Base-by-base conservation (phyloP, 2,113 vertebrate species). In the Trogon melanurus region DNA sequence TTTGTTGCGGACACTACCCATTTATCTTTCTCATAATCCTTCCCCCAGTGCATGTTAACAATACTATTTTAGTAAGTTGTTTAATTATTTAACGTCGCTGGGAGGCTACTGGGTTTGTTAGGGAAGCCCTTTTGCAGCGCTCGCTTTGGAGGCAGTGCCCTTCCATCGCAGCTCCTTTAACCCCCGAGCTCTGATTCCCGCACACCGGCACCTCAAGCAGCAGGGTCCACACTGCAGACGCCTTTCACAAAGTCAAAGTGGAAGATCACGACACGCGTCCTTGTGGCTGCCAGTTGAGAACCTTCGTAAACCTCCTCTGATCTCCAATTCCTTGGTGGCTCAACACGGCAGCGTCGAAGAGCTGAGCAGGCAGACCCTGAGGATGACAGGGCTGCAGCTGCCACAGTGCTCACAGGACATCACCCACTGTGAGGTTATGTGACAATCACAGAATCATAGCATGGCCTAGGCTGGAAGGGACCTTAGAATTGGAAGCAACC, bases 1-100 rank as follows among this genome's bases (percentile, higher is more conserved):
- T 87, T 93, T 94, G 47, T 56, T 79, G 91, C n/a, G 92, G 91
- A 91, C 87, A 56, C 34, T 78, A 61, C 79, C 91, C 81, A 72
- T 93, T 96, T 69, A 81, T 91, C 93, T 91, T 30, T 32, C 78
- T 91, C 74, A 74, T 34, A 70, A 85, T 7, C 88, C 41, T 86
- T 73, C 57, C 80, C 85, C 58, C 69, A 64, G 67, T 5, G 89
- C 87, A 61, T 47, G 48, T 73, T 74, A 71, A 71, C 50, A 36
- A 25, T 22, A 74, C 56, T 70, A 56, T 85, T 84, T 50, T 50
- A 93, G 70, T 12, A 75, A 71, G 27, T 25, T 54, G 16, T 56
- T 93, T 54, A 38, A 86, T 87, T 89, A 79, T 32, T 62, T 11
- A 81, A 11, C 22, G 27, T 5, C 1, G 3, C 82, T 69, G 56